phyloP scores from a whole-genome alignment of 2,113 vertebrate genomes.

The Pimephales promelas region DNA sequence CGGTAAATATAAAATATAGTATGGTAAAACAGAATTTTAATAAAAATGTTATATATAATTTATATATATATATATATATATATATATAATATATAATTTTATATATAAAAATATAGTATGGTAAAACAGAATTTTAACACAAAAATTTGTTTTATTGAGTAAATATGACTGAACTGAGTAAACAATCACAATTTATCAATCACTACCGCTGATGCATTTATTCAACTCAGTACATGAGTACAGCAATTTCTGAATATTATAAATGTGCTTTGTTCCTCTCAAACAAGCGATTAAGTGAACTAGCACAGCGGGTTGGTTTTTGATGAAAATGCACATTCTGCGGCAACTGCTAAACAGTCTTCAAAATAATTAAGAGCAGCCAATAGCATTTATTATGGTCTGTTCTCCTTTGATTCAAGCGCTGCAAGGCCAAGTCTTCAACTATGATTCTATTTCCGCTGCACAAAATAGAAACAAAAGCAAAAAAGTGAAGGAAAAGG shows the following conservation, averaged over 20 bases:
- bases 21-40: neutral
- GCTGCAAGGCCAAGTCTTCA: neutral
- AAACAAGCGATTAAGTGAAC: neutral
- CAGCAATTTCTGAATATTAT: conserved; percentile 6
- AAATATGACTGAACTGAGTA: neutral
- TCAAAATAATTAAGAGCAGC: neutral
- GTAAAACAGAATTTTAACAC: neutral
- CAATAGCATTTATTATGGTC: neutral
- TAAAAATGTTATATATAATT: too few species aligned
- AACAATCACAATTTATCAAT: neutral
- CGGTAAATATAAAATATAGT: neutral
- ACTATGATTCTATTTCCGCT: conserved; percentile 19
- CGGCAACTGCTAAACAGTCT: neutral
- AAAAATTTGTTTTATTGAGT: neutral
- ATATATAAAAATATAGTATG: too few species aligned
- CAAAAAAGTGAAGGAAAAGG: conserved; percentile 1
- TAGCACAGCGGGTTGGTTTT: neutral
- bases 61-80: too few species aligned
- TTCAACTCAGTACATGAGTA: neutral
- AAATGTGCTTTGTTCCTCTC: neutral
- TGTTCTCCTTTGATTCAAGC: neutral
- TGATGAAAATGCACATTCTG: neutral
- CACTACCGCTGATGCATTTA: neutral
- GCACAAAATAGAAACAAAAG: neutral
- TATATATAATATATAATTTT: too few species aligned